Conservation (phyloP, 1,140 invertebrate species). For the Aleiodes sp. region DNA sequence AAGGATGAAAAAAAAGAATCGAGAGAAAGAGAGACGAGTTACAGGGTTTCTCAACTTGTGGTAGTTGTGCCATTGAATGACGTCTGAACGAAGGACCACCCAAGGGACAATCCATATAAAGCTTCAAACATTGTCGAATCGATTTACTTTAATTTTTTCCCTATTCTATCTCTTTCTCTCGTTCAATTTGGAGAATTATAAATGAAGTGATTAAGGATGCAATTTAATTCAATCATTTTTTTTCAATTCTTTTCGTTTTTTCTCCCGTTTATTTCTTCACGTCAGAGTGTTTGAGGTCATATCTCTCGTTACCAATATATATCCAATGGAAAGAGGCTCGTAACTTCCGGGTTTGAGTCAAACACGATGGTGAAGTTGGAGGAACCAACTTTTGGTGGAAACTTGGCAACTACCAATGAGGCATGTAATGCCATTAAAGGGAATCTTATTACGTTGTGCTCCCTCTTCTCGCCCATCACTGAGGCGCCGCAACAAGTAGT, state of each 20-base stretch:
- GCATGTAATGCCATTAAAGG: conserved; percentile 67
- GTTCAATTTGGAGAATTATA: conserved; percentile 7
- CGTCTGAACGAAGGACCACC: conserved; percentile 59
- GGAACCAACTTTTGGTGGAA: neutral
- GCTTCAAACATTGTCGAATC: conserved; percentile 6
- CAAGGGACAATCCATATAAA: conserved; percentile 61
- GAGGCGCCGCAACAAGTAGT: conserved; percentile 59
- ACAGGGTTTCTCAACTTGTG: conserved; percentile 51
- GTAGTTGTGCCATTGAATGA: conserved; percentile 37
- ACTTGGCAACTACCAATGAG: conserved; percentile 63
- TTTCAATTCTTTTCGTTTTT: neutral
- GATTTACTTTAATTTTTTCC: conserved; percentile 17
- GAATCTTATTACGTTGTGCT: conserved; percentile 62
- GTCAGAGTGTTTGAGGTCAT: neutral
- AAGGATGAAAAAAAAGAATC: conserved; percentile 16
- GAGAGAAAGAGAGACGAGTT: conserved; percentile 17
- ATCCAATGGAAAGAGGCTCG: conserved; percentile 47
- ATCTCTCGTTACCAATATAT: conserved; percentile 37
- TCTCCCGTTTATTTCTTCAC: neutral
- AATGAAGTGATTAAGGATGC: conserved; percentile 17
- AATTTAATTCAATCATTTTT: neutral
- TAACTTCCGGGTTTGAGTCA: conserved; percentile 47
- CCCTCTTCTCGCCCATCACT: conserved; percentile 44
- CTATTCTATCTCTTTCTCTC: conserved; percentile 18
- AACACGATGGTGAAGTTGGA: neutral